Evolutionary conservation across 1,140 invertebrate genomes (phyloP).

Genomic region (Marisa cornuarietis): DNA sequence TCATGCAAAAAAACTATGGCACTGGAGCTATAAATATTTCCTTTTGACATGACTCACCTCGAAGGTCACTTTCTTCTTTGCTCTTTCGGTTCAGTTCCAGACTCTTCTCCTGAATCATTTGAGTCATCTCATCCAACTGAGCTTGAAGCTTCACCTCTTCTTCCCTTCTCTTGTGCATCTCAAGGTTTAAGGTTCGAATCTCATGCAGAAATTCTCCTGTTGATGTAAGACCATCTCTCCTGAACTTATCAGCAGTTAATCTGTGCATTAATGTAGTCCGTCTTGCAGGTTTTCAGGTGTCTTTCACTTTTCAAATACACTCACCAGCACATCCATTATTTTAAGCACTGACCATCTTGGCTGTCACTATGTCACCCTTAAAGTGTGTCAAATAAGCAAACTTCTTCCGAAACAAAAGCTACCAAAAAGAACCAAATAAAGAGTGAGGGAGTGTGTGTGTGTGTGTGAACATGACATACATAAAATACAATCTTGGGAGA

Average conservation of each 20-base stretch:
- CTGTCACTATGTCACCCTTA: not conserved
- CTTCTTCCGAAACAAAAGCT: not conserved
- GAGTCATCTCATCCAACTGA: conserved; percentile 19
- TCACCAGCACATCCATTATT: not conserved
- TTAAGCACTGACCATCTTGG: not conserved
- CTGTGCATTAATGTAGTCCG: no score
- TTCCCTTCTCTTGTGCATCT: conserved; percentile 6
- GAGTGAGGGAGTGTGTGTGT: no score
- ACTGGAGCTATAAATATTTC: no score
- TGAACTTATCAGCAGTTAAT: not conserved
- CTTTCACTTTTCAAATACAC: no score
- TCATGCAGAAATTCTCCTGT: conserved; percentile 24
- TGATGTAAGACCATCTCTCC: not conserved
- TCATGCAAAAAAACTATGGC: no score
- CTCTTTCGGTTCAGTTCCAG: conserved; percentile 17
- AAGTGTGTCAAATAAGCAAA: not conserved
- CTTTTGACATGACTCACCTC: conserved; percentile 2
- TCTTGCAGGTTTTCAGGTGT: no score
- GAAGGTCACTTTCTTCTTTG: conserved; percentile 18
- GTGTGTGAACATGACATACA: not conserved
- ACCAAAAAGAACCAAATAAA: not conserved
- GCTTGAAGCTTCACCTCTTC: conserved; percentile 2
- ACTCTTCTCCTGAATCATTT: conserved; percentile 23
- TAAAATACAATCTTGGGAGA: not conserved
- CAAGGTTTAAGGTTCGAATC: conserved; percentile 19